phyloP scores from a whole-genome alignment of 2,888 invertebrate species.

The Timandra comae region DNA sequence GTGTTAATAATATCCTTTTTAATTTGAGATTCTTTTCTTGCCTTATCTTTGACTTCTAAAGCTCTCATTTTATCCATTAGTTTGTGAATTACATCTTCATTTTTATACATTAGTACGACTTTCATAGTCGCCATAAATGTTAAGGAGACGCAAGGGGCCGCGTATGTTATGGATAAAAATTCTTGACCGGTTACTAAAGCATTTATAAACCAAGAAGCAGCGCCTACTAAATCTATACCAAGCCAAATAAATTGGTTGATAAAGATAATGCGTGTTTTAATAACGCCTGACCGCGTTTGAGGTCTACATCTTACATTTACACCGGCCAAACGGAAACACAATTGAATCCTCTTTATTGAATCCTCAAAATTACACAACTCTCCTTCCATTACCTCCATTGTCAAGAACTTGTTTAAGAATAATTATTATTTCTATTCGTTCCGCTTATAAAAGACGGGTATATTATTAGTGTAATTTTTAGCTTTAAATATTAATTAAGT shows the following conservation, averaged over 20 bases:
- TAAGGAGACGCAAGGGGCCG: slow-evolving; percentile 35
- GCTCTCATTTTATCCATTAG: slow-evolving; percentile 26
- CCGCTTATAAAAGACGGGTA: too few species aligned
- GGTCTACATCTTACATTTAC: too few species aligned
- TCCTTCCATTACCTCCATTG: too few species aligned
- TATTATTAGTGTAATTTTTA: too few species aligned
- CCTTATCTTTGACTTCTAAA: slow-evolving; percentile 27
- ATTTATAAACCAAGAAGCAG: slow-evolving; percentile 30
- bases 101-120: slow-evolving; percentile 21
- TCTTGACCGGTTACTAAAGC: slow-evolving; percentile 29
- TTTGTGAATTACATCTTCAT: slow-evolving; percentile 24
- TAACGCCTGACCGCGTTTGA: too few species aligned
- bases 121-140: slow-evolving; percentile 29
- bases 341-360: too few species aligned
- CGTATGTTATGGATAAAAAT: slow-evolving; percentile 34
- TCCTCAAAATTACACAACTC: too few species aligned
- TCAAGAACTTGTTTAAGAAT: too few species aligned
- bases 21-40: slow-evolving; percentile 9
- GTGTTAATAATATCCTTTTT: slow-evolving; percentile 26
- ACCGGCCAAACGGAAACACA: too few species aligned
- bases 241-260: slow-evolving; percentile 22
- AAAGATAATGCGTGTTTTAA: too few species aligned
- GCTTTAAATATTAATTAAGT: too few species aligned
- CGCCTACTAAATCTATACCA: slow-evolving; percentile 31
- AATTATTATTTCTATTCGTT: too few species aligned